Evolutionary conservation across 2,888 invertebrate species (phyloP).

Genomic region (Conops quadrifasciatus): DNA sequence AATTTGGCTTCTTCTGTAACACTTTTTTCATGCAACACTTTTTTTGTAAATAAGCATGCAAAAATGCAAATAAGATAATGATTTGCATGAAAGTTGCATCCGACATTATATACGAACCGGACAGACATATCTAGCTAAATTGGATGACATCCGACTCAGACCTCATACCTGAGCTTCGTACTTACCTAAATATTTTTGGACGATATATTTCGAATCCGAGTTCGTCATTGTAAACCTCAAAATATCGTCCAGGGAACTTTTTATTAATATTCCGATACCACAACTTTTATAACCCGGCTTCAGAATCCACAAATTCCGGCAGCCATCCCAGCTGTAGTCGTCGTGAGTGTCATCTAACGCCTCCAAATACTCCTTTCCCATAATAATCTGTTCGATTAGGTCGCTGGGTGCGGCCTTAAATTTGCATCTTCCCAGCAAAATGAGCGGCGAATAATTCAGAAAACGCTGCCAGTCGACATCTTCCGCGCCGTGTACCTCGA

Average conservation of each 20-base stretch:
- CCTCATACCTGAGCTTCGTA: background rate
- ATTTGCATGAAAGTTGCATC: too few species aligned
- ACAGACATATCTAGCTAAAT: slow-evolving; percentile 69
- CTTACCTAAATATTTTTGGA: slow-evolving; percentile 14
- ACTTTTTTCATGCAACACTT: too few species aligned
- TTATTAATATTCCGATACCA: slow-evolving; percentile 7
- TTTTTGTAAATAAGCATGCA: too few species aligned
- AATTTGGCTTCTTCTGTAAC: too few species aligned
- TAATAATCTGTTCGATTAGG: background rate
- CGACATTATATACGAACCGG: slow-evolving; percentile 62
- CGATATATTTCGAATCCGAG: background rate
- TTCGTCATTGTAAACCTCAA: slow-evolving; percentile 6
- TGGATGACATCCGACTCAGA: slow-evolving; percentile 66
- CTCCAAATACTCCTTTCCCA: background rate
- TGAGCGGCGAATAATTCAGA: background rate
- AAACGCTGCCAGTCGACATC: slow-evolving; percentile 8
- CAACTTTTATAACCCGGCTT: background rate
- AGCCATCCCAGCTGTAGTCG: slow-evolving; percentile 6
- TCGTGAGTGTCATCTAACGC: background rate
- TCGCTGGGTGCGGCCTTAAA: slow-evolving; percentile 7
- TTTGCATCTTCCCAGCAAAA: background rate
- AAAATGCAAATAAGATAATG: too few species aligned
- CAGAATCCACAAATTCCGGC: slow-evolving; percentile 8
- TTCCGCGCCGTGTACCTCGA: background rate
- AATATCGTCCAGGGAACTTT: slow-evolving; percentile 9